Conservation (phyloP, 2,888 invertebrate genomes). For the Erannis defoliaria region DNA sequence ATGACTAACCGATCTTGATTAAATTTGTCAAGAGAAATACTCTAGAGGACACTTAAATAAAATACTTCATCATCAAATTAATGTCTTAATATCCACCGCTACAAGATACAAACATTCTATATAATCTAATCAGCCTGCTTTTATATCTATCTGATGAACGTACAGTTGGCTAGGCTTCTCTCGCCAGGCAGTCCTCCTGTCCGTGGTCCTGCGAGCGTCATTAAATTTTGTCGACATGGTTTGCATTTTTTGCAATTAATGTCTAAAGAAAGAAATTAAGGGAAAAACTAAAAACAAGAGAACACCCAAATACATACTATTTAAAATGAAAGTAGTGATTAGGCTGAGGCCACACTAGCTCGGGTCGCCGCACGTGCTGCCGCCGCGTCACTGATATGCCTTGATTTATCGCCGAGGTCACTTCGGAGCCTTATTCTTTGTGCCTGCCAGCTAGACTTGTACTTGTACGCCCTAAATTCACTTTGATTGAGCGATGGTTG, state of each 20-base stretch:
- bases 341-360: conserved; percentile 6
- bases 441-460: not conserved
- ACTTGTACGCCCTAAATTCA: not conserved
- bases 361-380: not conserved
- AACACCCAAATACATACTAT: too few relatives aligned
- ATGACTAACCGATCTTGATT: not conserved
- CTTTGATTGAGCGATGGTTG: conserved; percentile 11
- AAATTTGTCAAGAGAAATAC: not conserved
- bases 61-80: too few relatives aligned
- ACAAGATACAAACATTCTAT: too few relatives aligned
- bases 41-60: too few relatives aligned
- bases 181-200: too few relatives aligned
- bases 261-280: not conserved
- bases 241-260: too few relatives aligned
- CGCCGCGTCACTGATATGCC: conserved; percentile 16
- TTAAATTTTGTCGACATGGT: too few relatives aligned
- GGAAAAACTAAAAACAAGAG: not conserved
- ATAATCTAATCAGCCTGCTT: too few relatives aligned
- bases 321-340: not conserved
- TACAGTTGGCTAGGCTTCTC: too few relatives aligned
- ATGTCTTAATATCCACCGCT: too few relatives aligned
- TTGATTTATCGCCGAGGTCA: conserved; percentile 37
- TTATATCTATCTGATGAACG: too few relatives aligned
- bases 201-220: too few relatives aligned
- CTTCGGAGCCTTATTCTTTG: conserved; percentile 26